Percentiles rank a stretch among this genome's conserved stretches.
phyloP scores from a whole-genome alignment of 2,113 vertebrate species.

The Oceanites oceanicus region DNA sequence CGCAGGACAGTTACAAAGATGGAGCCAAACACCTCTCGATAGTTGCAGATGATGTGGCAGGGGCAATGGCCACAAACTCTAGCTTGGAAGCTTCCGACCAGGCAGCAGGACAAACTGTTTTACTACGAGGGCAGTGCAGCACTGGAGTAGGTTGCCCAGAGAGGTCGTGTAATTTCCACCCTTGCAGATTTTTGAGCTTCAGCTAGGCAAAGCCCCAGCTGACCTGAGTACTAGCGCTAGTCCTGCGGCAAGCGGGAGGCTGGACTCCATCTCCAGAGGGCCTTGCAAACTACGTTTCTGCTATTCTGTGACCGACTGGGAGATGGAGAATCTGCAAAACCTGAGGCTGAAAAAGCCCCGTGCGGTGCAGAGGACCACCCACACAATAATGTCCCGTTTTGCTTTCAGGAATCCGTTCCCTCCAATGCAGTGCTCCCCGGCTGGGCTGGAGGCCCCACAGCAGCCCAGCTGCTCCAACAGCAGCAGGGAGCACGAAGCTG shows the following conservation, averaged over 20 bases:
- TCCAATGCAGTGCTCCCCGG: fast-evolving
- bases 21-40: background rate
- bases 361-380: background rate
- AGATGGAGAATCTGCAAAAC: background rate
- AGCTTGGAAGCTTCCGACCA: background rate
- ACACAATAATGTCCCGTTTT: fast-evolving
- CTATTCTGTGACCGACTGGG: background rate
- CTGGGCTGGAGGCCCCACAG: background rate
- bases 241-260: background rate
- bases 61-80: background rate
- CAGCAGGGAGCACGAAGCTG: background rate
- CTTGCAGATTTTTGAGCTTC: background rate
- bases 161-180: background rate
- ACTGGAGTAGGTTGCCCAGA: background rate
- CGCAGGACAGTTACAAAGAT: background rate
- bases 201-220: background rate
- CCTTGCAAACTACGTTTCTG: background rate
- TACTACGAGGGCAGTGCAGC: background rate
- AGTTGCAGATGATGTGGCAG: background rate
- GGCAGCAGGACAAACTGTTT: background rate
- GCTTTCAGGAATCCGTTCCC: background rate
- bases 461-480: background rate
- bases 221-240: background rate
- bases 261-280: background rate
- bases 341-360: background rate